Percentiles rank a stretch among this genome's conserved stretches.
phyloP scores from a whole-genome alignment of 2,888 invertebrate genomes.

The Megaustenia siamemsis region DNA sequence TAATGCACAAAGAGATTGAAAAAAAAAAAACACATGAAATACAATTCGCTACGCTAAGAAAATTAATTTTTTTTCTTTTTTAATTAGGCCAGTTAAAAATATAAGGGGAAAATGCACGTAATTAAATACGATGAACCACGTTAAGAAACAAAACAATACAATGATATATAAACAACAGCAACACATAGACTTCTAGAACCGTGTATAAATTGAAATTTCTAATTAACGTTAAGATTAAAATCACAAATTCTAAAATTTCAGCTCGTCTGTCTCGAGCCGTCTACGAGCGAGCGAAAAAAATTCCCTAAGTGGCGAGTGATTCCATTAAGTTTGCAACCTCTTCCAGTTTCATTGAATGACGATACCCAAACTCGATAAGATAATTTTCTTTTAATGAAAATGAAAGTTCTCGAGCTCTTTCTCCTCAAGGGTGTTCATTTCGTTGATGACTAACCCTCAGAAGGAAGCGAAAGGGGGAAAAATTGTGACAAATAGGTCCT shows the following conservation, averaged over 20 bases:
- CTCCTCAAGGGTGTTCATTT: slow-evolving; percentile 5
- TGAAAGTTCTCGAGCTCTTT: slow-evolving; percentile 10
- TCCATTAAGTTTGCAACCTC: slow-evolving; percentile 30
- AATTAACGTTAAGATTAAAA: background rate
- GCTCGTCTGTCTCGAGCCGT: slow-evolving; percentile 6
- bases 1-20: too few species aligned
- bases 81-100: too few species aligned
- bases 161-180: background rate
- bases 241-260: background rate
- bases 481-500: slow-evolving; percentile 3
- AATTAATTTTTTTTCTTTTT: too few species aligned
- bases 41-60: too few species aligned
- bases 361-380: slow-evolving; percentile 24
- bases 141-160: too few species aligned
- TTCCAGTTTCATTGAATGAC: slow-evolving; percentile 2
- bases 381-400: slow-evolving; percentile 47
- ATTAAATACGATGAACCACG: too few species aligned
- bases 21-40: too few species aligned
- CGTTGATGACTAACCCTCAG: slow-evolving; percentile 36
- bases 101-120: too few species aligned
- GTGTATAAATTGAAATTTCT: background rate
- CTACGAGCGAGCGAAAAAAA: background rate
- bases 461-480: background rate
- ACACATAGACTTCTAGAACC: background rate
- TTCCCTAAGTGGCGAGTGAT: background rate